These are phyloP conservation scores for Phylloscopus whistleri DNA, from an alignment of 2,113 vertebrate genomes.

Conservation along the genomic window DNA sequence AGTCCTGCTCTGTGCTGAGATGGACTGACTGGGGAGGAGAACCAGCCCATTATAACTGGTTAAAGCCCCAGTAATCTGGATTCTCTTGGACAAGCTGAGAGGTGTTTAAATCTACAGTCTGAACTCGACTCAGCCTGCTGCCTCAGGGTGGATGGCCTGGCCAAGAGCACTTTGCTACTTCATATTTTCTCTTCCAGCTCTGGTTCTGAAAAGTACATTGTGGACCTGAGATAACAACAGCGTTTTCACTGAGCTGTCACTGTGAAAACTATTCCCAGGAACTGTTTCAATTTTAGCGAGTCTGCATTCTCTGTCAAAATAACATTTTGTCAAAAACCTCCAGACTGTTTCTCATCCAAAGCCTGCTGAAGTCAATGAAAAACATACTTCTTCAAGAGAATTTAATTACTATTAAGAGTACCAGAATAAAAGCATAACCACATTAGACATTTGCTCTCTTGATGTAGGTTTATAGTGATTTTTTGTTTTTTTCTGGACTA, in stretches of 20 bases:
- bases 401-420: not conserved
- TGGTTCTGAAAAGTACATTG: not conserved
- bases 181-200: not conserved
- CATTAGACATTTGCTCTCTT: not conserved
- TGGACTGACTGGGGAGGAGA: not conserved
- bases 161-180: constrained; percentile 1
- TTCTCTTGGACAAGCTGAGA: not conserved
- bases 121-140: not conserved
- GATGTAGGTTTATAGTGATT: not conserved
- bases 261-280: constrained; percentile 13
- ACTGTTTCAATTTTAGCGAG: not conserved
- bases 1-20: not conserved
- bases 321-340: not conserved
- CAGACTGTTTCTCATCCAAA: not conserved
- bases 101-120: not conserved
- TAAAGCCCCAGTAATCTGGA: not conserved
- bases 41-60: not conserved
- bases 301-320: constrained; percentile 29
- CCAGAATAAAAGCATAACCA: not conserved
- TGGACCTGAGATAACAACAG: constrained; percentile 7
- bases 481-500: not conserved
- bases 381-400: not conserved
- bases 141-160: not conserved
- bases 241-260: not conserved
- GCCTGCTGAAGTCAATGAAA: constrained; percentile 4